Evolutionary conservation across 2,113 vertebrate genomes (phyloP).

Genomic region (Thinocorus orbignyianus): DNA sequence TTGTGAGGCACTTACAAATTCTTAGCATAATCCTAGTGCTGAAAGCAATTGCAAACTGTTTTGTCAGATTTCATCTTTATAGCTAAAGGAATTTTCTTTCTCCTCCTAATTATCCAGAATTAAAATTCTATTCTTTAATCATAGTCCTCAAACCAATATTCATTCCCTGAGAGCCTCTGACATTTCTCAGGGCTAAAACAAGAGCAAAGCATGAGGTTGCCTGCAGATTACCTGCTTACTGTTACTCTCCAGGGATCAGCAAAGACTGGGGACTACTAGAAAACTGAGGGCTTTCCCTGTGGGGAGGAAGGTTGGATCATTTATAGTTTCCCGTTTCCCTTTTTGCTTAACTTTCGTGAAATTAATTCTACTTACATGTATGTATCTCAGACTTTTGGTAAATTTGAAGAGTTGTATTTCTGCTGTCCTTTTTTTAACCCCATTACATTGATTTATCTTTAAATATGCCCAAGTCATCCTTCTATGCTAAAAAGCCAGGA

Average conservation of each 20-base stretch:
- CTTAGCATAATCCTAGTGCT: not conserved
- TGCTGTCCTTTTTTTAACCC: slow-evolving; percentile 22
- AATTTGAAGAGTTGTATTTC: not conserved
- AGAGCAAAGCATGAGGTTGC: not conserved
- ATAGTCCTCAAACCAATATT: not conserved
- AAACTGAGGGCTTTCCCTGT: not conserved
- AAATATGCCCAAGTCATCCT: not conserved
- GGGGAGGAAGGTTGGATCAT: not conserved
- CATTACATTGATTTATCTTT: not conserved
- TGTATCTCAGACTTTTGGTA: not conserved
- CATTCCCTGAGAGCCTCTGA: not conserved
- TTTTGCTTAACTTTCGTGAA: not conserved
- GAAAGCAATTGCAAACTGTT: not conserved
- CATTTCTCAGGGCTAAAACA: not conserved
- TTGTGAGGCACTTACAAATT: not conserved
- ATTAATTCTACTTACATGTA: not conserved
- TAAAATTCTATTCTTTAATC: not conserved
- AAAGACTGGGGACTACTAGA: not conserved
- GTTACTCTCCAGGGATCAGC: not conserved
- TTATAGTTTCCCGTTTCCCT: not conserved
- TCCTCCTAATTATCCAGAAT: not conserved
- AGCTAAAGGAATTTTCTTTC: not conserved
- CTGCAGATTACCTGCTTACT: not conserved
- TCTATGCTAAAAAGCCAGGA: not conserved
- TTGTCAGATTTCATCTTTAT: not conserved